Evolutionary conservation across 2,797 vertebrate genomes (phyloP).

Genomic region (Microchirus variegatus): DNA sequence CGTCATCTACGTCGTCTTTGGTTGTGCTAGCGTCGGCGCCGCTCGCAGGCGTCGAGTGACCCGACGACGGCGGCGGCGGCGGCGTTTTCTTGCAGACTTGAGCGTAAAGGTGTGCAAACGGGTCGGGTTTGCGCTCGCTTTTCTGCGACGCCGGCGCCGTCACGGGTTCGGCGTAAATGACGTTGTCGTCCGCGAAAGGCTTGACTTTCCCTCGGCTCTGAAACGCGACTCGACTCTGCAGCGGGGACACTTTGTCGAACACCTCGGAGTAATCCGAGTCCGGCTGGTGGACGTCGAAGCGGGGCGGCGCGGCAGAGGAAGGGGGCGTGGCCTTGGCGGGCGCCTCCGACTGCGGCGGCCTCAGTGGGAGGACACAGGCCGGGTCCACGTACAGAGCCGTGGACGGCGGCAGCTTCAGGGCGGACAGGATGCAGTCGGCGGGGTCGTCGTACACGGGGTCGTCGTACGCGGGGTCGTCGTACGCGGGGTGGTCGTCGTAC

Average conservation of each 20-base stretch:
- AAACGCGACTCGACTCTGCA: conserved; percentile 4
- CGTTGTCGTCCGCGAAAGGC: conserved; percentile 56
- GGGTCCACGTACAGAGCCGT: conserved; percentile 65
- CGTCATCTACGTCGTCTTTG: conserved; percentile 27
- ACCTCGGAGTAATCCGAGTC: conserved; percentile 73
- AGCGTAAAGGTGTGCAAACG: conserved; percentile 69
- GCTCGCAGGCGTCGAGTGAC: background rate
- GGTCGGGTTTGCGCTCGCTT: conserved; percentile 43
- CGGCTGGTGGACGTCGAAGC: fast-evolving
- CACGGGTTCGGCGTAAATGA: conserved; percentile 52
- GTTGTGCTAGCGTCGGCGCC: background rate
- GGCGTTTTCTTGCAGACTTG: conserved; percentile 59
- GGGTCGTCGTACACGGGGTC: conserved; percentile 72
- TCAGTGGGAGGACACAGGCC: conserved; percentile 55
- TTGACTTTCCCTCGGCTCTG: conserved; percentile 48
- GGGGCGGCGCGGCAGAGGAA: background rate
- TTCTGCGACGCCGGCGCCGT: background rate
- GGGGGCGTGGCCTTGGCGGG: background rate
- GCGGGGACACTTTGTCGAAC: conserved; percentile 67
- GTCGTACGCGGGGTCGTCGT: conserved; percentile 72
- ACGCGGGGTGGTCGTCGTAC: no score
- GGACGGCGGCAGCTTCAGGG: background rate
- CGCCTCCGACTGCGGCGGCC: conserved; percentile 40
- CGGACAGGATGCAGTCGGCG: conserved; percentile 39
- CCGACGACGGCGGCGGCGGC: background rate